phyloP scores from a whole-genome alignment of 2,113 vertebrate genomes.

The Puffinus mauretanicus region DNA sequence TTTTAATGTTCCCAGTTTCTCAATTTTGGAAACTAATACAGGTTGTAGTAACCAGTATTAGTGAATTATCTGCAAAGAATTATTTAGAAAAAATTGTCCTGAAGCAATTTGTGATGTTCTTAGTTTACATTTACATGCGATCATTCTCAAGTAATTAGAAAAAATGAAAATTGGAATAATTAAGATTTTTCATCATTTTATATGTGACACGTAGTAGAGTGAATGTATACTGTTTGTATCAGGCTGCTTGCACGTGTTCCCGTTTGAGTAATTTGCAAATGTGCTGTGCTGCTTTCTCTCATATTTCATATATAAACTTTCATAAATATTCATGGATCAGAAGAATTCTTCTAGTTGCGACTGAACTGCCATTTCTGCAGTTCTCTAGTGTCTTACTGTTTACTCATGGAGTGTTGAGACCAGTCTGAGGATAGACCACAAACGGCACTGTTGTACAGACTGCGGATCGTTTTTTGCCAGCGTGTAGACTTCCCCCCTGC shows the following conservation, averaged over 20 bases:
- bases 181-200: neutral
- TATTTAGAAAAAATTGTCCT: neutral
- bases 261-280: neutral
- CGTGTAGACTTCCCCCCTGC: neutral
- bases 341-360: neutral
- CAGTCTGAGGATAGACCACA: neutral
- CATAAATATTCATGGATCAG: neutral
- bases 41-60: neutral
- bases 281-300: neutral
- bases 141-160: neutral
- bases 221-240: neutral
- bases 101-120: neutral
- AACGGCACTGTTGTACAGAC: neutral
- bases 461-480: fast-evolving
- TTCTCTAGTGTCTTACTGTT: neutral
- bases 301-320: neutral
- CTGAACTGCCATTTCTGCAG: neutral
- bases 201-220: neutral
- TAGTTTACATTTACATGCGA: neutral
- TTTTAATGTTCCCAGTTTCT: neutral
- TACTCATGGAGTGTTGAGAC: neutral
- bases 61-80: neutral
- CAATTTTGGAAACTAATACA: neutral
- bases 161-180: neutral
- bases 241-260: neutral